Evolutionary conservation across 53 echinoderm and acorn worm genomes (phyloP).

Genomic region (Luidia sarsii): DNA sequence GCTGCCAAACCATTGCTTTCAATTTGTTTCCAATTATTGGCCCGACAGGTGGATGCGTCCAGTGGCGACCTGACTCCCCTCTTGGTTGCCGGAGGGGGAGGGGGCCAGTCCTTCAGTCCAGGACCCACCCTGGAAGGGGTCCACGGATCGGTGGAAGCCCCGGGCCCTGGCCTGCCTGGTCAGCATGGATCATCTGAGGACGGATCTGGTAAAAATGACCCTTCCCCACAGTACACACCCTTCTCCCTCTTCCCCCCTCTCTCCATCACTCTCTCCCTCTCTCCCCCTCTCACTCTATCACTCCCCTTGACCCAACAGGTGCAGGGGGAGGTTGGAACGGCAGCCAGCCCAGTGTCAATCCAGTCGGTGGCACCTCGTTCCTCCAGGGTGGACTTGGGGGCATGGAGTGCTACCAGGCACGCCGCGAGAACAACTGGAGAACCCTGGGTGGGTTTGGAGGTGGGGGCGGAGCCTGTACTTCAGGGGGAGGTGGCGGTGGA

Average conservation of each 20-base stretch:
- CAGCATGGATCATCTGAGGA: constrained; percentile 33
- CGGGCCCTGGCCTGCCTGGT: constrained; percentile 69
- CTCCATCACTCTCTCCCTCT: too few relatives aligned
- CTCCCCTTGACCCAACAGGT: too few relatives aligned
- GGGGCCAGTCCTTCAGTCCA: constrained; percentile 78
- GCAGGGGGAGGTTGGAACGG: constrained; percentile 85
- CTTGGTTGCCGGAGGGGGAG: constrained; percentile 88
- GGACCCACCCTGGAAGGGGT: constrained; percentile 19
- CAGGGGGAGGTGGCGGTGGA: constrained; percentile 92
- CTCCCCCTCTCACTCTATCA: too few relatives aligned
- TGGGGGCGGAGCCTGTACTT: constrained; percentile 89
- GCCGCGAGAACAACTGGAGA: constrained; percentile 68
- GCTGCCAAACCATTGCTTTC: too few relatives aligned
- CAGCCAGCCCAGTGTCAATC: constrained; percentile 3
- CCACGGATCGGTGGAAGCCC: constrained; percentile 47
- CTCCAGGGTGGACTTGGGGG: constrained; percentile 78
- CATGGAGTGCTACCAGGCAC: constrained; percentile 57
- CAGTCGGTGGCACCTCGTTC: constrained; percentile 73
- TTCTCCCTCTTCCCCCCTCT: too few relatives aligned
- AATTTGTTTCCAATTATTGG: too few relatives aligned
- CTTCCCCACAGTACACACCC: not conserved
- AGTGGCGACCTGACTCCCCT: constrained; percentile 44
- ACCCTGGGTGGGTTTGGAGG: constrained; percentile 95
- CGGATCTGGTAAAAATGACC: constrained; percentile 48
- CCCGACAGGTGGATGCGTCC: constrained; percentile 57